Evolutionary conservation across 2,888 invertebrate species (phyloP).

Genomic region (Drosophila parthenogenetica): DNA sequence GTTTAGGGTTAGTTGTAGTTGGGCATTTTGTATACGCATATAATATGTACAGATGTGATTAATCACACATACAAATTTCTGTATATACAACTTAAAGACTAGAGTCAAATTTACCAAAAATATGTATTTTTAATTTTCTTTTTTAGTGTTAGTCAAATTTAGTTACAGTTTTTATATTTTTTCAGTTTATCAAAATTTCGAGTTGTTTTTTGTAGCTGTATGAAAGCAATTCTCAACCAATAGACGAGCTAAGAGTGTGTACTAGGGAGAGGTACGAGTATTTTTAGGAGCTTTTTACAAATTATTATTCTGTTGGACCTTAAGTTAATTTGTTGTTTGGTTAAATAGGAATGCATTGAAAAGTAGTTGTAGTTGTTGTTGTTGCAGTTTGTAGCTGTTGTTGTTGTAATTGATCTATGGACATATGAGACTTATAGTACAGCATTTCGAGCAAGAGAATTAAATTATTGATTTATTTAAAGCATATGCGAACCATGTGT

Average conservation of each 20-base stretch:
- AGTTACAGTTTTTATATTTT: slow-evolving; percentile 71
- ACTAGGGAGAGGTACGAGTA: slow-evolving; percentile 63
- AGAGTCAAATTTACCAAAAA: slow-evolving; percentile 79
- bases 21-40: slow-evolving; percentile 66
- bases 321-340: slow-evolving; percentile 32
- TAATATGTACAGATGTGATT: slow-evolving; percentile 72
- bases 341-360: slow-evolving; percentile 71
- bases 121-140: slow-evolving; percentile 28
- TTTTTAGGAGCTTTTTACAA: slow-evolving; percentile 65
- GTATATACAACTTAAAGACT: slow-evolving; percentile 82
- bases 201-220: slow-evolving; percentile 40
- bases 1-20: slow-evolving; percentile 53
- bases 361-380: slow-evolving; percentile 68
- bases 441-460: slow-evolving; percentile 44
- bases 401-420: slow-evolving; percentile 63
- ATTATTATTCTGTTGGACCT: slow-evolving; percentile 30
- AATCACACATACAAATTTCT: slow-evolving; percentile 72
- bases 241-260: slow-evolving; percentile 72
- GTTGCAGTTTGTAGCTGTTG: slow-evolving; percentile 35
- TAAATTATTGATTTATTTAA: slow-evolving; percentile 43
- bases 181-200: slow-evolving; percentile 32
- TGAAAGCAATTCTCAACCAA: slow-evolving; percentile 70
- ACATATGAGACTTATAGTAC: slow-evolving; percentile 62
- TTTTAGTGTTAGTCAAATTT: slow-evolving; percentile 79
- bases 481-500: slow-evolving; percentile 87